Evolutionary conservation across 1,140 invertebrate genomes (phyloP).

Genomic region (Scylla paramamosain): DNA sequence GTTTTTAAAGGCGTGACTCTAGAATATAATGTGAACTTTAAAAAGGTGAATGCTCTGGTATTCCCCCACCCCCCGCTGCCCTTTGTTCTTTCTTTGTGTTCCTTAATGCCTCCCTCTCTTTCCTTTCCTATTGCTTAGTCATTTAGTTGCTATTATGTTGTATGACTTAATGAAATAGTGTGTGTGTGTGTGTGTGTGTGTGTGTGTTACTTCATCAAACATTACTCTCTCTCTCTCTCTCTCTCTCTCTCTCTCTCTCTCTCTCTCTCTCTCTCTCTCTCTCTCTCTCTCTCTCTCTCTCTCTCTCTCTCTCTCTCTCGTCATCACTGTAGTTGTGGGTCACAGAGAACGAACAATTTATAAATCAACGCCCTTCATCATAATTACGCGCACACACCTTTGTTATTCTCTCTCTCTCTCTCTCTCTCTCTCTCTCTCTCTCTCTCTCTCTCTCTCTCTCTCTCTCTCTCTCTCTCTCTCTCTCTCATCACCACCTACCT

Average conservation of each 20-base stretch:
- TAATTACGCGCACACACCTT: neutral
- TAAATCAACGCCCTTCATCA: neutral
- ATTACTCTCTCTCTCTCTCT: neutral
- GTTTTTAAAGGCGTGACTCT: too few relatives aligned
- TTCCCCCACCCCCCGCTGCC: too few relatives aligned
- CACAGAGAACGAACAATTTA: neutral
- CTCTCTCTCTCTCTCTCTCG: neutral
- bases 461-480: slow-evolving; percentile 20
- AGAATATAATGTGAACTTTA: too few relatives aligned
- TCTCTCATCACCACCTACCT: neutral
- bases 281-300: slow-evolving; percentile 35
- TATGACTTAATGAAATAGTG: too few relatives aligned
- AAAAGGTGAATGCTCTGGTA: too few relatives aligned
- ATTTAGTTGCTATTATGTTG: too few relatives aligned
- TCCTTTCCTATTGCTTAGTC: too few relatives aligned
- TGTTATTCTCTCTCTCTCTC: too few relatives aligned
- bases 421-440: neutral
- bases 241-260: slow-evolving; percentile 16
- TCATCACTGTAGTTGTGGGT: neutral
- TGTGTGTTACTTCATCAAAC: too few relatives aligned
- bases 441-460: slow-evolving; percentile 20
- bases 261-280: neutral
- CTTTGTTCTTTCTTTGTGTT: too few relatives aligned
- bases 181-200: too few relatives aligned
- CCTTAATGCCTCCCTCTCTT: too few relatives aligned